Evolutionary conservation across 2,888 invertebrate genomes (phyloP).

Genomic region (Hanleya hanleyi): DNA sequence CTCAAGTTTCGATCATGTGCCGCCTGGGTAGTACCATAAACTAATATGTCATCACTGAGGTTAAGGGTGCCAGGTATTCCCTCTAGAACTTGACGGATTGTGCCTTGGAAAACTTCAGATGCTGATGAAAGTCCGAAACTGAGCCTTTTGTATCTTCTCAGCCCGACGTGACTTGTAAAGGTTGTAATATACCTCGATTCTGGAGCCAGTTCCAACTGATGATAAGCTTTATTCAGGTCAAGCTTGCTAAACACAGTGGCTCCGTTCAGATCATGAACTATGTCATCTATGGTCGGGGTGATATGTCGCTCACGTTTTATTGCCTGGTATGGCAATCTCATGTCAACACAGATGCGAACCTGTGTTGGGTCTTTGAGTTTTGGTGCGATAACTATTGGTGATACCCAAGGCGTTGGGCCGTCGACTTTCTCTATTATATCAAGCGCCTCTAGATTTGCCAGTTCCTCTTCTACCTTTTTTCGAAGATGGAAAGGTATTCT

Average conservation of each 20-base stretch:
- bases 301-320: slow-evolving; percentile 40
- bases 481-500: slow-evolving; percentile 40
- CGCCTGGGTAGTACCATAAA: slow-evolving; percentile 13
- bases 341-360: slow-evolving; percentile 49
- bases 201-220: slow-evolving; percentile 31
- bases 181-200: slow-evolving; percentile 39
- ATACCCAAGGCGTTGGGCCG: slow-evolving; percentile 49
- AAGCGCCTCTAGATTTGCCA: slow-evolving; percentile 29
- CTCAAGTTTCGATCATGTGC: slow-evolving; percentile 22
- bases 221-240: slow-evolving; percentile 37
- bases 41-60: slow-evolving; percentile 23
- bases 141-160: slow-evolving; percentile 32
- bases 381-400: slow-evolving; percentile 39
- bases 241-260: slow-evolving; percentile 38
- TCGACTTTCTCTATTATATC: slow-evolving; percentile 47
- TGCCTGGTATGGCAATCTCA: slow-evolving; percentile 42
- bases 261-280: slow-evolving; percentile 39
- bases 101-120: slow-evolving; percentile 20
- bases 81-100: slow-evolving; percentile 7
- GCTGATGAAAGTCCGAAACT: slow-evolving; percentile 25
- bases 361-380: slow-evolving; percentile 31
- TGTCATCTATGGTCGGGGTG: slow-evolving; percentile 44
- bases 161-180: slow-evolving; percentile 37
- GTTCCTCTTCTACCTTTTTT: slow-evolving; percentile 34
- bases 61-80: slow-evolving; percentile 11